These are phyloP conservation scores for Atherinosoma microstoma DNA, from an alignment of 2,797 vertebrate genomes.

Conservation along the genomic window DNA sequence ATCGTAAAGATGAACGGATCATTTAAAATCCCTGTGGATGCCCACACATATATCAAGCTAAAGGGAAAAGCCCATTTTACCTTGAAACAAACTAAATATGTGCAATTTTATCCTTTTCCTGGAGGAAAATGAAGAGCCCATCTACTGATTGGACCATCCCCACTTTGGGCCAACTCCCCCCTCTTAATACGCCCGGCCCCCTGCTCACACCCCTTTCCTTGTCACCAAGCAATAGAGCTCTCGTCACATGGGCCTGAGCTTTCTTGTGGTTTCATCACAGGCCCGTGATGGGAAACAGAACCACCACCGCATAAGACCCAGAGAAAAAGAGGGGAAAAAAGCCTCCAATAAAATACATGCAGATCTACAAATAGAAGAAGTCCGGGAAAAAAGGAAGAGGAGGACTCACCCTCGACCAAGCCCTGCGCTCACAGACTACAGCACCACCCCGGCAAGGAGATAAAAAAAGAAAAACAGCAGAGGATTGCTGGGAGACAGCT, in stretches of 20 bases:
- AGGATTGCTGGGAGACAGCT: slow-evolving; percentile 63
- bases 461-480: slow-evolving; percentile 41
- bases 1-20: slow-evolving; percentile 72
- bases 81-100: slow-evolving; percentile 18
- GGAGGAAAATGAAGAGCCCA: slow-evolving; percentile 37
- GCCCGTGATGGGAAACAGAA: slow-evolving; percentile 84
- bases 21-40: slow-evolving; percentile 59
- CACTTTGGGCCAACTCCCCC: slow-evolving; percentile 42
- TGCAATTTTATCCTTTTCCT: slow-evolving; percentile 43
- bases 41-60: slow-evolving; percentile 62
- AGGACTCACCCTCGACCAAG: slow-evolving; percentile 71
- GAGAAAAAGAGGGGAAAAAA: slow-evolving; percentile 29
- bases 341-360: slow-evolving; percentile 75
- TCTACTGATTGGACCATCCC: slow-evolving; percentile 53
- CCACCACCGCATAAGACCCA: slow-evolving; percentile 77
- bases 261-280: slow-evolving; percentile 84
- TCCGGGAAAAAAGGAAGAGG: slow-evolving; percentile 65
- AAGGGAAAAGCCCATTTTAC: slow-evolving; percentile 40
- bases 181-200: slow-evolving; percentile 20
- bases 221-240: slow-evolving; percentile 73
- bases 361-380: slow-evolving; percentile 81
- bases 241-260: slow-evolving; percentile 72
- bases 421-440: slow-evolving; percentile 58
- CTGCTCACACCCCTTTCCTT: slow-evolving; percentile 35
- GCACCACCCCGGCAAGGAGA: slow-evolving; percentile 60